Conservation (phyloP, 2,888 invertebrate species). For the Eupithecia pulchellata region DNA sequence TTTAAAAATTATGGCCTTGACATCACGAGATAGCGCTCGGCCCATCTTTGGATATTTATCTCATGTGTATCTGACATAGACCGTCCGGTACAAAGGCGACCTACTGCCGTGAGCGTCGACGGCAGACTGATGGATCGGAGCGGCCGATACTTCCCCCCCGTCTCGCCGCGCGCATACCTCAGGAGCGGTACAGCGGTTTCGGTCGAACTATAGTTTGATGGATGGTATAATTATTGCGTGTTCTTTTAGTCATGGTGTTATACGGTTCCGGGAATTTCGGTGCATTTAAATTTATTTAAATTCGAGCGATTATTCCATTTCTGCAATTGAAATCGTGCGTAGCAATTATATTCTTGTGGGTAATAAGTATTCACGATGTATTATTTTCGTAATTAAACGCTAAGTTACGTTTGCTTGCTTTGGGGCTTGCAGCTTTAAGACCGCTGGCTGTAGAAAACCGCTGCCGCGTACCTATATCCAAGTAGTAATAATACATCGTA, state of each 20-base stretch:
- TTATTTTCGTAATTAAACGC: background rate
- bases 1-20: too few species aligned
- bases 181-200: too few species aligned
- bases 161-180: too few species aligned
- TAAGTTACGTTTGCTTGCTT: background rate
- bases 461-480: too few species aligned
- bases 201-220: slow-evolving; percentile 13
- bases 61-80: too few species aligned
- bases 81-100: too few species aligned
- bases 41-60: too few species aligned
- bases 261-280: slow-evolving; percentile 3
- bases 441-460: background rate
- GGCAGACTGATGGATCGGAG: too few species aligned
- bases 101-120: too few species aligned
- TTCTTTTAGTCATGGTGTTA: slow-evolving; percentile 4
- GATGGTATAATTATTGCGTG: slow-evolving; percentile 10
- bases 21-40: too few species aligned
- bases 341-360: background rate
- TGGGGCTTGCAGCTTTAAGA: background rate
- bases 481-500: too few species aligned
- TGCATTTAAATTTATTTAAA: slow-evolving; percentile 3
- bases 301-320: background rate
- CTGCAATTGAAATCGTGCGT: slow-evolving; percentile 2
- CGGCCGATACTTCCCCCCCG: too few species aligned
- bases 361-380: background rate